Base-by-base conservation (phyloP, 1,140 invertebrate species). In the Anastrepha obliqua region DNA sequence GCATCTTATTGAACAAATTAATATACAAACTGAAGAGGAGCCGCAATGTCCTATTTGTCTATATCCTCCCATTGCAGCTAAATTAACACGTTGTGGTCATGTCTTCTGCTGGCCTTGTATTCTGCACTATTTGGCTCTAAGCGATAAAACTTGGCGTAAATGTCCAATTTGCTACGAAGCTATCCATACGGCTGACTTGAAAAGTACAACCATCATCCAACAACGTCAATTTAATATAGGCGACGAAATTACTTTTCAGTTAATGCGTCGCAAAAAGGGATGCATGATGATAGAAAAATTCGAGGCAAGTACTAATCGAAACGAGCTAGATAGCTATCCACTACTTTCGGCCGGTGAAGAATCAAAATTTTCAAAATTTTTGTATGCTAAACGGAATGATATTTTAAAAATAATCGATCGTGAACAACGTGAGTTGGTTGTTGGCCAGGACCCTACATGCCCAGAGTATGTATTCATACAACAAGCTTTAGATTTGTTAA, bases 91-190 rank as follows among this genome's bases (percentile, higher is more conserved):
- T 58, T 99, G 98, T 94, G 98, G 98, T 42, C 98, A 99, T 93
- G 96, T 98, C 87, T 99, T 97, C 92, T 99, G 98, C 93, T 99
- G 98, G 97, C 95, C 98, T 1, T 99, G 98, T 92, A 96, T 99
- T 90, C 94, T 99, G 39, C 98, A 99, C 93, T 99, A 99, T 93
- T 94, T 98, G 87, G 95, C 97, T 20, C 93, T 98, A 2, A 96
- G 96, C 67, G 97, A 98, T 90, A 96, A 93, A 94, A 91, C 95
- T 78, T 95, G 95, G 95, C 93, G 96, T 89, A 95, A 96, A 91
- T 99, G 98, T 94, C 98, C 98, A 0, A 98, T 99, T 88, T 99
- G 98, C 93, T 96, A 96, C 91, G 96, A 97, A 91, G 94, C 95
- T 1, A 94, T 98, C 86, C 94, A 96, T 89, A 90, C 90, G 0